Percentiles rank a stretch among this genome's conserved stretches.
phyloP scores from a whole-genome alignment of 37 sponge, comb jelly and placozoan genomes.

The Theonella swinhoei region DNA sequence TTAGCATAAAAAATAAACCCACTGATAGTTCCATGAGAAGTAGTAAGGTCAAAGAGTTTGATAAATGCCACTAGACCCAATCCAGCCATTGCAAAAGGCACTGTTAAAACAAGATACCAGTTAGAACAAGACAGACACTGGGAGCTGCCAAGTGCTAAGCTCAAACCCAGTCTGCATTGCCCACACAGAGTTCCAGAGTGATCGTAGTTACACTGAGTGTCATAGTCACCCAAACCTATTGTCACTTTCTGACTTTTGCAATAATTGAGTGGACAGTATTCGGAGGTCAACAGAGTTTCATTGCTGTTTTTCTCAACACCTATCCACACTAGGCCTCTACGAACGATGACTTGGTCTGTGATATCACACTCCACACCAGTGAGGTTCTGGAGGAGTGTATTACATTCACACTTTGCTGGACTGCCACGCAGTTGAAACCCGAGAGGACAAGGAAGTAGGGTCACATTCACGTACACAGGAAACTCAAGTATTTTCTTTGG shows the following conservation, averaged over 20 bases:
- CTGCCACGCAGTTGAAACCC: background rate
- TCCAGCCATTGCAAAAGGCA: conserved; percentile 27
- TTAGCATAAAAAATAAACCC: conserved; percentile 42
- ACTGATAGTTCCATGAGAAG: conserved; percentile 20
- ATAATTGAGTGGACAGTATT: conserved; percentile 24
- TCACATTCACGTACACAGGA: background rate
- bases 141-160: conserved; percentile 8
- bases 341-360: background rate
- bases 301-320: background rate
- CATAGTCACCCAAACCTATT: background rate
- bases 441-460: background rate
- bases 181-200: conserved; percentile 34
- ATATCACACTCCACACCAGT: conserved; percentile 10
- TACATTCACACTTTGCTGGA: background rate
- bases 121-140: conserved; percentile 22
- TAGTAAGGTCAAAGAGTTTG: conserved; percentile 7
- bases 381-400: background rate
- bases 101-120: conserved; percentile 1
- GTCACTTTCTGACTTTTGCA: background rate
- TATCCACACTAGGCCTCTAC: conserved; percentile 14
- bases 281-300: background rate
- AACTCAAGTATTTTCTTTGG: background rate
- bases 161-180: conserved; percentile 11
- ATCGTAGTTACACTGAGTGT: conserved; percentile 21
- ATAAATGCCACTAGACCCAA: conserved; percentile 3